phyloP scores from a whole-genome alignment of 2,113 vertebrate species.

The Potamarius usumacintae region DNA sequence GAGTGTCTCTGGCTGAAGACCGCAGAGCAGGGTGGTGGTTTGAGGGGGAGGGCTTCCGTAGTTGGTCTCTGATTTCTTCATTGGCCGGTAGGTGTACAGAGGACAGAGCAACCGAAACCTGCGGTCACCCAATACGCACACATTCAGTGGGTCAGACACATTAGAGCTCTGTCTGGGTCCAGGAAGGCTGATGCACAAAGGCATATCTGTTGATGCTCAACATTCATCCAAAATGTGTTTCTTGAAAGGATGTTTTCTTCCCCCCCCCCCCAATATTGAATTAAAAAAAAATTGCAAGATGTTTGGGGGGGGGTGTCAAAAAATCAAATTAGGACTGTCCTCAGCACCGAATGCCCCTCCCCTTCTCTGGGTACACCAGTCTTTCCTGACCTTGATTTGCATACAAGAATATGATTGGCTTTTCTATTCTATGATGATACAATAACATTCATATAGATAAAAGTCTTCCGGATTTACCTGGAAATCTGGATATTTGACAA shows the following conservation, averaged over 20 bases:
- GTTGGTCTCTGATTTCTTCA: slow-evolving; percentile 9
- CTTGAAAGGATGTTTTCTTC: not conserved
- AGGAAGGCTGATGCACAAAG: not conserved
- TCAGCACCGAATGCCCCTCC: not conserved
- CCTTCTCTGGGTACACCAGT: not conserved
- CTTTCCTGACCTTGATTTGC: not conserved
- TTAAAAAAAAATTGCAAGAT: not conserved
- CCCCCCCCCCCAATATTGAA: not conserved
- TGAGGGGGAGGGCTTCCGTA: not conserved
- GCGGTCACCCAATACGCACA: not conserved
- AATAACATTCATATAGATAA: not conserved
- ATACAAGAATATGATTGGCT: not conserved
- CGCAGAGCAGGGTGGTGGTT: not conserved
- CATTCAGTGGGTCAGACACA: not conserved
- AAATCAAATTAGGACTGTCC: not conserved
- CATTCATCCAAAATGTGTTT: not conserved
- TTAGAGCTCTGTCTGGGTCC: slow-evolving; percentile 1
- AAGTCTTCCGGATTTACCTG: too few species aligned
- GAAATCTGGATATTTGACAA: too few species aligned
- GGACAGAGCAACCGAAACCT: not conserved
- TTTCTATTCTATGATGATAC: not conserved
- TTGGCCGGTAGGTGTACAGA: not conserved
- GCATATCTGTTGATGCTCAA: not conserved
- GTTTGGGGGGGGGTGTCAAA: not conserved
- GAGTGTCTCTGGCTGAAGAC: not conserved